A percentile compares a stretch with the other conserved stretches of the same genome.
phyloP scores from a whole-genome alignment of 2,888 invertebrate genomes.

The Thereva nobilitata region DNA sequence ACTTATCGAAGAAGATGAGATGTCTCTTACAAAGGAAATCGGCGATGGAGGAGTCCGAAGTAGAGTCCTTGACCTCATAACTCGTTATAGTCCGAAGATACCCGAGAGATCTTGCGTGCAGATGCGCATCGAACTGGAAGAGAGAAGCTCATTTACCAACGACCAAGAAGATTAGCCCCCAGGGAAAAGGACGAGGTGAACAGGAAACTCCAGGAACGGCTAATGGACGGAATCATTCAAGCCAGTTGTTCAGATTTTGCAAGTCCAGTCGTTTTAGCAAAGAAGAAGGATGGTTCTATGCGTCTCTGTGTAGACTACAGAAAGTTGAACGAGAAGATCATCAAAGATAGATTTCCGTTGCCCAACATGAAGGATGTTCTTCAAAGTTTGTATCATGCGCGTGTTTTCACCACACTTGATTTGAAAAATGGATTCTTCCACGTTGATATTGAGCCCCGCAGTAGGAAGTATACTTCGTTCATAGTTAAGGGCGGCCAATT shows the following conservation, averaged over 20 bases:
- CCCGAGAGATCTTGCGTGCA: background rate
- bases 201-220: background rate
- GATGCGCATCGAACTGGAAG: background rate
- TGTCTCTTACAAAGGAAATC: too few relatives aligned
- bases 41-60: too few relatives aligned
- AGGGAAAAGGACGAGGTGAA: background rate
- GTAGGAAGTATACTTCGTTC: background rate
- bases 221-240: background rate
- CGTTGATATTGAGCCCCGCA: background rate
- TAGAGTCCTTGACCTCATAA: background rate
- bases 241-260: slow-evolving; percentile 11
- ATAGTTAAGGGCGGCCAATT: background rate
- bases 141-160: too few relatives aligned
- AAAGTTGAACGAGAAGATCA: background rate
- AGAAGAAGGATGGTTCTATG: background rate
- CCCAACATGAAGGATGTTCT: slow-evolving; percentile 2
- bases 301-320: slow-evolving; percentile 10
- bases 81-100: background rate
- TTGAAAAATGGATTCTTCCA: slow-evolving; percentile 5
- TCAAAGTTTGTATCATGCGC: background rate
- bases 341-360: slow-evolving; percentile 1
- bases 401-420: background rate
- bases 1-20: too few relatives aligned
- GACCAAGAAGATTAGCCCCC: too few relatives aligned
- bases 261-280: slow-evolving; percentile 1